Percentiles rank a stretch among this genome's conserved stretches.
Conservation (phyloP, 2,888 invertebrate genomes). For the Drosophila lutescens region DNA sequence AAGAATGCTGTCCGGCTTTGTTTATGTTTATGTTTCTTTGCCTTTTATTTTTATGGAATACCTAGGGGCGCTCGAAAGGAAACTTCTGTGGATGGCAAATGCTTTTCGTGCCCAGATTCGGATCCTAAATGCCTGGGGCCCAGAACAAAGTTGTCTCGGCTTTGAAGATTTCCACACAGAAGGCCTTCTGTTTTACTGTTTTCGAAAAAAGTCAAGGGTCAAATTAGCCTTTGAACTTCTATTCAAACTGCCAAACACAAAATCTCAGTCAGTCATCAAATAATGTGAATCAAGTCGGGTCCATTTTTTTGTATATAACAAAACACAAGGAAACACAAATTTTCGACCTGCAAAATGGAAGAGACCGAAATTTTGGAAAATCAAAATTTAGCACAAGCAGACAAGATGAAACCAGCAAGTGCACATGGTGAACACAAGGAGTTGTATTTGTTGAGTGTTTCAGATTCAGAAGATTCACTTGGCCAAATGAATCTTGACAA, state of each 20-base stretch:
- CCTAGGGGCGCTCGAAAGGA: constrained; percentile 32
- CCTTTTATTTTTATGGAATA: constrained; percentile 37
- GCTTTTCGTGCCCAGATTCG: constrained; percentile 3
- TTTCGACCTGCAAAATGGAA: constrained; percentile 35
- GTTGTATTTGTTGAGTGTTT: too few relatives aligned
- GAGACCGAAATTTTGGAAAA: not conserved
- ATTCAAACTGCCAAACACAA: constrained; percentile 5
- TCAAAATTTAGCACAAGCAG: not conserved
- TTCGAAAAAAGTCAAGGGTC: constrained; percentile 17
- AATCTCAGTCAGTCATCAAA: constrained; percentile 8
- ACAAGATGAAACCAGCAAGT: constrained; percentile 15
- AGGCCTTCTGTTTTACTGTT: constrained; percentile 16
- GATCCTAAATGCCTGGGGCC: constrained; percentile 25
- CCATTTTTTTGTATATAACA: not conserved
- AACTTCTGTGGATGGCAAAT: constrained; percentile 49
- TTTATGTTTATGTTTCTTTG: constrained; percentile 34
- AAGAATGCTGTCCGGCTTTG: constrained; percentile 55
- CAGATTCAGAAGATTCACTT: not conserved
- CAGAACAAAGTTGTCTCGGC: not conserved
- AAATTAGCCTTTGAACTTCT: constrained; percentile 31
- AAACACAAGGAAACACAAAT: not conserved
- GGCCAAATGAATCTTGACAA: not conserved
- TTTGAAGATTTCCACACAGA: constrained; percentile 29
- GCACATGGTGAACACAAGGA: constrained; percentile 1
- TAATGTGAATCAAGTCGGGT: constrained; percentile 29